Evolutionary conservation across 2,888 invertebrate species (phyloP).

Genomic region (Trachelus stipa): DNA sequence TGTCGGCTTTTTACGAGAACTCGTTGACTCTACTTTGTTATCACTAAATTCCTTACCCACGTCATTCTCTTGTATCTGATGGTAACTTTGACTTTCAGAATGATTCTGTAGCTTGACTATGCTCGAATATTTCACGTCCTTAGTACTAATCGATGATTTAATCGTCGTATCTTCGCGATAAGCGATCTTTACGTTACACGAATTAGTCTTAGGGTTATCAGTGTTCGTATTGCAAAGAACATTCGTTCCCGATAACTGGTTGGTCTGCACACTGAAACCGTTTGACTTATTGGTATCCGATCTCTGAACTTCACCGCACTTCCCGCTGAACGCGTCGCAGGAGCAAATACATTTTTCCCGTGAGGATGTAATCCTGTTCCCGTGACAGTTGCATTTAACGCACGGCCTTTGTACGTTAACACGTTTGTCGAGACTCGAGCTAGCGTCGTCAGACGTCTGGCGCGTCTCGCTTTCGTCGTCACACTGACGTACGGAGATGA

Average conservation of each 20-base stretch:
- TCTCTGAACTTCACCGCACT: background rate
- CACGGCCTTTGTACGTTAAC: background rate
- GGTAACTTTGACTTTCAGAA: background rate
- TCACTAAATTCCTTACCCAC: background rate
- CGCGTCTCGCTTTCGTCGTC: slow-evolving; percentile 29
- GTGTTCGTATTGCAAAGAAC: background rate
- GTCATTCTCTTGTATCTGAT: background rate
- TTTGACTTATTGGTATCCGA: background rate
- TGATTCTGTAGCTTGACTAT: background rate
- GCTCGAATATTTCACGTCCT: background rate
- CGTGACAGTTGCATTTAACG: background rate
- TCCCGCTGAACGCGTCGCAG: background rate
- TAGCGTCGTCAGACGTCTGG: background rate
- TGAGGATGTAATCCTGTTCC: background rate
- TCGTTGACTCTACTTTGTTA: background rate
- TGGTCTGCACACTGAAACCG: background rate
- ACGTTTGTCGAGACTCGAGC: background rate
- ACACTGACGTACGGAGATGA: slow-evolving; percentile 57
- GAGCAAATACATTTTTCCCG: slow-evolving; percentile 1
- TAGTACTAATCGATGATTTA: background rate
- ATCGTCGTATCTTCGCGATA: background rate
- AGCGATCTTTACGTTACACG: background rate
- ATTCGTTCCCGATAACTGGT: background rate
- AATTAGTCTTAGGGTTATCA: background rate
- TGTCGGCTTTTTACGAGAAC: background rate